phyloP scores from a whole-genome alignment of 2,113 vertebrate genomes.

The Chionis minor region DNA sequence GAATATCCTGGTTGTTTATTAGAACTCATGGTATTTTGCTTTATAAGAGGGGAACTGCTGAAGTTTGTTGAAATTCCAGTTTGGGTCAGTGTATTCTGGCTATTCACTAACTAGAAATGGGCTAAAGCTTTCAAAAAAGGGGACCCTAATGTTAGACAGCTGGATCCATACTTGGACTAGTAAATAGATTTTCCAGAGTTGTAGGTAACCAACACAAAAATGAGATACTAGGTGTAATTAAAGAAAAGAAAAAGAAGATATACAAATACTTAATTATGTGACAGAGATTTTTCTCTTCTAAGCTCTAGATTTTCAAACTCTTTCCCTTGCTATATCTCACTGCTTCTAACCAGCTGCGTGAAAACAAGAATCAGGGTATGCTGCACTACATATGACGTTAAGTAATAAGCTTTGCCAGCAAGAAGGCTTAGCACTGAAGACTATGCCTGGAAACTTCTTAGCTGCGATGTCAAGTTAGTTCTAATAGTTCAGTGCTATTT shows the following conservation, averaged over 20 bases:
- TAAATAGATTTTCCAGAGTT: background rate
- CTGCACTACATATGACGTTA: background rate
- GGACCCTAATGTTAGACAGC: background rate
- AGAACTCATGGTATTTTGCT: background rate
- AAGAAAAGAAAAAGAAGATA: background rate
- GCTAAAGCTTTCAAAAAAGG: background rate
- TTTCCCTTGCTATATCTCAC: background rate
- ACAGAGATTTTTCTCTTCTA: background rate
- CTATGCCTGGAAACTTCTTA: background rate
- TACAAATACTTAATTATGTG: background rate
- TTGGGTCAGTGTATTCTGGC: background rate
- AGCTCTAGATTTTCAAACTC: background rate
- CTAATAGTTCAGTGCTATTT: background rate
- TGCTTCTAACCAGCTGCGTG: background rate
- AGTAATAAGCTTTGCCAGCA: background rate
- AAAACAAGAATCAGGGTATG: background rate
- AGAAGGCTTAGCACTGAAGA: background rate
- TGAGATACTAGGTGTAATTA: background rate
- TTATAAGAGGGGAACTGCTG: background rate
- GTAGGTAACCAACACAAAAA: background rate
- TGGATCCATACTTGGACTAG: background rate
- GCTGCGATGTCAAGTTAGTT: background rate
- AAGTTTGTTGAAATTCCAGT: background rate
- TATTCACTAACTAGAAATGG: background rate
- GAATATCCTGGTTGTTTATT: background rate